Conservation (phyloP, 2,113 vertebrate genomes). For the Mellivora capensis region DNA sequence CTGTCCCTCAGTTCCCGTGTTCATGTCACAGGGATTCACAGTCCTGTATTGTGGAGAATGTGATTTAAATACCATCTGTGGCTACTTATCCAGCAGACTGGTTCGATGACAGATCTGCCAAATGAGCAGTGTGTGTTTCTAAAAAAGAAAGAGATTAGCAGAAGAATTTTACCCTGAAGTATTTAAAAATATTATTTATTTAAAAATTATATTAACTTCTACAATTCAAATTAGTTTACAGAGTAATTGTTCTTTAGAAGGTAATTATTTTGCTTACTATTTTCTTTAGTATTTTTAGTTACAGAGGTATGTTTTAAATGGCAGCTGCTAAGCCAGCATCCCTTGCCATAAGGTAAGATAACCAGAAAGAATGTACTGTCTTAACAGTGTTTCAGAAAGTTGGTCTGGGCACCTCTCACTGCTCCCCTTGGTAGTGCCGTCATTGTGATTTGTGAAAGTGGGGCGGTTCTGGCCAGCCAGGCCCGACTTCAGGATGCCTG, state of each 20-base stretch:
- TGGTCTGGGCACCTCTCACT: background rate
- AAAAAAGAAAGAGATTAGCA: background rate
- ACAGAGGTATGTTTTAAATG: background rate
- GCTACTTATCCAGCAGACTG: background rate
- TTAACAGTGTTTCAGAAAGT: background rate
- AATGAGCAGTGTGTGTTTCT: slow-evolving; percentile 23
- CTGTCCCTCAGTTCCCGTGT: background rate
- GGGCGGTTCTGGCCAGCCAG: background rate
- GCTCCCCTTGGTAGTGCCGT: fast-evolving
- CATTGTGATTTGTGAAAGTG: background rate
- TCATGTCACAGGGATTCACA: background rate
- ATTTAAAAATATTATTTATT: background rate
- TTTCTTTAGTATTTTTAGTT: background rate
- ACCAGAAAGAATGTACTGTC: background rate
- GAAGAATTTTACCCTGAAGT: background rate
- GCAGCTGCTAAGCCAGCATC: background rate
- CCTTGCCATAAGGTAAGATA: background rate
- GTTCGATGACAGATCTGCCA: background rate
- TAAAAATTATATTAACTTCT: background rate
- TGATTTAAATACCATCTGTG: slow-evolving; percentile 57
- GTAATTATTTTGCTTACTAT: background rate
- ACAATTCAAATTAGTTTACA: background rate
- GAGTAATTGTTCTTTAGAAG: background rate
- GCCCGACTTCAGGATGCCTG: background rate
- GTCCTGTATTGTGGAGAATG: background rate